Evolutionary conservation across 1,140 invertebrate genomes (phyloP).

Genomic region (Sogatella furcifera): DNA sequence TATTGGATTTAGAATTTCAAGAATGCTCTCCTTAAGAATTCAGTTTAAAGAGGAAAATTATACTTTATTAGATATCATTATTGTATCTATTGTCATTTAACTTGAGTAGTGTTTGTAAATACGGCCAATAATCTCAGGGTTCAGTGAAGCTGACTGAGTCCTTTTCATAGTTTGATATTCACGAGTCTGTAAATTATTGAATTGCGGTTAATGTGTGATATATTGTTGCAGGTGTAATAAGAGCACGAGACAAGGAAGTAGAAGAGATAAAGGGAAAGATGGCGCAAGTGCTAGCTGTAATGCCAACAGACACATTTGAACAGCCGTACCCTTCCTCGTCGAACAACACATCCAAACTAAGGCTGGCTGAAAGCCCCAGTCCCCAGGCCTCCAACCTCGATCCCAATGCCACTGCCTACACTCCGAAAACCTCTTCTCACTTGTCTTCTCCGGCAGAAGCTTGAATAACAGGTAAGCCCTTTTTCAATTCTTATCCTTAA

Average conservation of each 20-base stretch:
- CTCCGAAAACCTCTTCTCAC: slow-evolving; percentile 48
- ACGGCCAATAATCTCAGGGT: too few relatives aligned
- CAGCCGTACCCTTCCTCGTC: slow-evolving; percentile 29
- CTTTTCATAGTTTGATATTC: too few relatives aligned
- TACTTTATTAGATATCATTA: too few relatives aligned
- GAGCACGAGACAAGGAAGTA: slow-evolving; percentile 79
- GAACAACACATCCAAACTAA: slow-evolving; percentile 44
- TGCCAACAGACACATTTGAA: slow-evolving; percentile 63
- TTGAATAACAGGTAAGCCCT: slow-evolving; percentile 1
- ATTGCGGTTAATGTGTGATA: too few relatives aligned
- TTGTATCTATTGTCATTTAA: too few relatives aligned
- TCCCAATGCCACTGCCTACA: slow-evolving; percentile 86
- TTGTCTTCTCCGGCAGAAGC: slow-evolving; percentile 19
- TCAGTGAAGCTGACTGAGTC: too few relatives aligned
- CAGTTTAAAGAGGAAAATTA: too few relatives aligned
- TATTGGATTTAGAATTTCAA: too few relatives aligned
- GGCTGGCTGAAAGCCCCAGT: slow-evolving; percentile 32
- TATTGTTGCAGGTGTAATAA: slow-evolving; percentile 50
- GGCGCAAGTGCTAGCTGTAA: slow-evolving; percentile 83
- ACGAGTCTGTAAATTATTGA: too few relatives aligned
- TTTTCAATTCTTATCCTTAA: too few relatives aligned
- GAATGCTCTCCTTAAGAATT: too few relatives aligned
- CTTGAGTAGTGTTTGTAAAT: neutral
- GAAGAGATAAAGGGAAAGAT: slow-evolving; percentile 81
- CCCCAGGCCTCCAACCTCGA: slow-evolving; percentile 57